Percentiles rank a stretch among this genome's conserved stretches.
Conservation (phyloP, 64 coral and sea anemone genomes). For the Platygyra sinensis region DNA sequence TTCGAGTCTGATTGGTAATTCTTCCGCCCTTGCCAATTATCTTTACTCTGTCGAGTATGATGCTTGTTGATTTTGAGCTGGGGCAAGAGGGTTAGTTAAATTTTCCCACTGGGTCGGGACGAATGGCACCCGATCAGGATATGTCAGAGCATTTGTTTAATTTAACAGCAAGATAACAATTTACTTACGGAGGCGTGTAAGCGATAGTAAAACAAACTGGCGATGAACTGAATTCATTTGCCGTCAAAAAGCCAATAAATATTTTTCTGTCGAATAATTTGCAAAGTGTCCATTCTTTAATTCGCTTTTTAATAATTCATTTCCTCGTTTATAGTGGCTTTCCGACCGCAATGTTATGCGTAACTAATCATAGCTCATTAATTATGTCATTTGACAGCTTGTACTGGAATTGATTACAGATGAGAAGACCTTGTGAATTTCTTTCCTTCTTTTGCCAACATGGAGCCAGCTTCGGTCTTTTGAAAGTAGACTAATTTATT, state of each 20-base stretch:
- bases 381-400: constrained; percentile 27
- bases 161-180: constrained; percentile 27
- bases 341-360: background rate
- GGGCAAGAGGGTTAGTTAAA: background rate
- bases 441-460: background rate
- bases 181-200: constrained; percentile 6
- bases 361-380: constrained; percentile 12
- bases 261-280: background rate
- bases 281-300: background rate
- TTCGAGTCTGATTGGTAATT: no score
- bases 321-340: background rate
- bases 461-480: background rate
- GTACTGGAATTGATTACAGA: constrained; percentile 4
- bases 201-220: background rate
- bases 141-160: constrained; percentile 2
- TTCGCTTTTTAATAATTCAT: background rate
- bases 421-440: background rate
- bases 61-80: background rate
- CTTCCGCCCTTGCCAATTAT: no score
- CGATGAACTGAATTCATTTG: no score
- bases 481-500: no score
- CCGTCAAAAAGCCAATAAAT: background rate
- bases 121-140: background rate
- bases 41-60: background rate
- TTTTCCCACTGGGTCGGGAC: background rate